Conservation (phyloP, 2,797 vertebrate species). For the Chanos chanos region DNA sequence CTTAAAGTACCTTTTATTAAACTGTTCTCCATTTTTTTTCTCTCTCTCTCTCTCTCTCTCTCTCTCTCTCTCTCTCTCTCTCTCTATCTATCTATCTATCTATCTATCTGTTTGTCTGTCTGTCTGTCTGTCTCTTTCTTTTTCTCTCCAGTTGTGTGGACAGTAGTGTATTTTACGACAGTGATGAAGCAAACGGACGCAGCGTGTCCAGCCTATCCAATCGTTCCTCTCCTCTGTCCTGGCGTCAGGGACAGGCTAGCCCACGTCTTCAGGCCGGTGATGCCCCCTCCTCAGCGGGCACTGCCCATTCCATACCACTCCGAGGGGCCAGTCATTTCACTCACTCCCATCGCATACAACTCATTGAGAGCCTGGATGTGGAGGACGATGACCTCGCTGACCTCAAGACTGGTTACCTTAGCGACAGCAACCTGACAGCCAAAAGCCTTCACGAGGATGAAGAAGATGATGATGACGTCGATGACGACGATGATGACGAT, state of each 20-base stretch:
- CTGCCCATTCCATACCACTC: conserved; percentile 63
- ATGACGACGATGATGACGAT: conserved; percentile 77
- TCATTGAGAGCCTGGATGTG: conserved; percentile 79
- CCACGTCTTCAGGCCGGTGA: conserved; percentile 92
- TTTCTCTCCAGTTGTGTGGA: conserved; percentile 76
- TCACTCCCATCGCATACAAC: conserved; percentile 83
- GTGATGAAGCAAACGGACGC: conserved; percentile 86
- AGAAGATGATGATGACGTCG: conserved; percentile 54
- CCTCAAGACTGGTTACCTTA: conserved; percentile 87
- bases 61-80: too few relatives aligned
- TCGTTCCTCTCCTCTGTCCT: conserved; percentile 89
- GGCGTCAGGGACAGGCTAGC: conserved; percentile 93
- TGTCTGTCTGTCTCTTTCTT: too few relatives aligned
- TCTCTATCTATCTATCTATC: too few relatives aligned
- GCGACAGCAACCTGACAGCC: conserved; percentile 77
- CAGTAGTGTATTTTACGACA: conserved; percentile 84
- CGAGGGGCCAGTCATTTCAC: conserved; percentile 76
- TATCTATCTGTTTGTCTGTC: too few relatives aligned
- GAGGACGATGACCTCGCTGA: conserved; percentile 76
- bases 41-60: too few relatives aligned
- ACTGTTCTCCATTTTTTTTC: too few relatives aligned
- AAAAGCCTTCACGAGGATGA: conserved; percentile 71
- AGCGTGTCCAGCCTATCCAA: conserved; percentile 90
- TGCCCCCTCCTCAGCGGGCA: conserved; percentile 81
- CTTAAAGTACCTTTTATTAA: too few relatives aligned